These are phyloP conservation scores for Coracias cyanogaster DNA, from an alignment of 2,797 vertebrate species.

Conservation along the genomic window DNA sequence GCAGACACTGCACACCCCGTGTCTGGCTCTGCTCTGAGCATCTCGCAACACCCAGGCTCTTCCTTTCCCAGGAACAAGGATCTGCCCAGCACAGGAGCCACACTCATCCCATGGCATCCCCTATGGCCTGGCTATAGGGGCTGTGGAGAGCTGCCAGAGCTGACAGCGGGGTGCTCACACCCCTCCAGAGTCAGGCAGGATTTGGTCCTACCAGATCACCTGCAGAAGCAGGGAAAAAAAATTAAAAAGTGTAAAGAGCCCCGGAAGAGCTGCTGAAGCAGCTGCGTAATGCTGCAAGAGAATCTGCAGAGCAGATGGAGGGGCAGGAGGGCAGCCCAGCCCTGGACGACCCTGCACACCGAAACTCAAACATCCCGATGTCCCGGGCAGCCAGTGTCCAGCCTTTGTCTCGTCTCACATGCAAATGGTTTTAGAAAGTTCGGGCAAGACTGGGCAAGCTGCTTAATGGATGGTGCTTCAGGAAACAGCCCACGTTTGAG, in stretches of 20 bases:
- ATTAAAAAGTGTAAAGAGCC: fast-evolving
- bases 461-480: fast-evolving
- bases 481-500: background rate
- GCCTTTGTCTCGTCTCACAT: background rate
- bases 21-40: background rate
- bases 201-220: background rate
- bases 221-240: too few species aligned
- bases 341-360: fast-evolving
- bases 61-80: background rate
- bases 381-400: fast-evolving
- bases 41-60: fast-evolving
- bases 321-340: background rate
- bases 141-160: background rate
- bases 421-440: background rate
- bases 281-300: background rate
- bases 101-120: fast-evolving
- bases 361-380: fast-evolving
- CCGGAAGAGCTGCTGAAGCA: background rate
- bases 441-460: fast-evolving
- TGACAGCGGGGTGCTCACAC: fast-evolving
- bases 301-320: background rate
- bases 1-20: fast-evolving
- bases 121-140: fast-evolving
- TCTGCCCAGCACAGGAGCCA: background rate
- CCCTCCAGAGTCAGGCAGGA: background rate